These are phyloP conservation scores for Aplochiton taeniatus DNA, from an alignment of 2,797 vertebrate genomes.

Conservation along the genomic window DNA sequence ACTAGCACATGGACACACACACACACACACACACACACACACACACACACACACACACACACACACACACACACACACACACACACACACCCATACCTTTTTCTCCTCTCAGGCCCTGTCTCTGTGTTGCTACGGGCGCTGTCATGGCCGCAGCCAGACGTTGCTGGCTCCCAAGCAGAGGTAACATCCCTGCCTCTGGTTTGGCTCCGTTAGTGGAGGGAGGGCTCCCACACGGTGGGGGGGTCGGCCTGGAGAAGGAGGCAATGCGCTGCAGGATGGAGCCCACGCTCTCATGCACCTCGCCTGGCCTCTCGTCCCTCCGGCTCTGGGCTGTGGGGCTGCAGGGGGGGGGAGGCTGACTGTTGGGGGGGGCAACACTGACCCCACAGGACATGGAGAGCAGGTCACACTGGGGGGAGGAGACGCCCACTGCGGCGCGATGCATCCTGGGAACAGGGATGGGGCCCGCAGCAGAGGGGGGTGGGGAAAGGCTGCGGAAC, in stretches of 20 bases:
- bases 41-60: background rate
- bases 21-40: background rate
- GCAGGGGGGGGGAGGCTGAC: conserved; percentile 39
- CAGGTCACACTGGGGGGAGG: conserved; percentile 61
- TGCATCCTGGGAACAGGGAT: conserved; percentile 50
- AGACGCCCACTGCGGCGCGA: conserved; percentile 45
- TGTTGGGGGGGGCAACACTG: conserved; percentile 37
- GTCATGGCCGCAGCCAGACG: conserved; percentile 3
- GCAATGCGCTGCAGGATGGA: conserved; percentile 74
- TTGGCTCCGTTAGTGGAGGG: background rate
- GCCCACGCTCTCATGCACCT: conserved; percentile 63
- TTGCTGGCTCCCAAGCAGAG: conserved; percentile 1
- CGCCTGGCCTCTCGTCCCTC: conserved; percentile 1
- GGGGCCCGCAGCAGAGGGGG: conserved; percentile 35
- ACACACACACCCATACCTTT: conserved; percentile 17
- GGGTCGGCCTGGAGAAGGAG: conserved; percentile 61
- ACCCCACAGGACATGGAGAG: conserved; percentile 66
- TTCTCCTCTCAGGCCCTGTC: conserved; percentile 20
- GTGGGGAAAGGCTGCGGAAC: conserved; percentile 28
- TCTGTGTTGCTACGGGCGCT: background rate
- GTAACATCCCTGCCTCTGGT: too few relatives aligned
- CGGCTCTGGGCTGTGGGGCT: conserved; percentile 14
- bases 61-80: background rate
- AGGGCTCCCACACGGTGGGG: background rate
- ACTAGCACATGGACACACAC: background rate